These are phyloP conservation scores for Andrena chrysosceles DNA, from an alignment of 2,888 invertebrate genomes.

Conservation along the genomic window DNA sequence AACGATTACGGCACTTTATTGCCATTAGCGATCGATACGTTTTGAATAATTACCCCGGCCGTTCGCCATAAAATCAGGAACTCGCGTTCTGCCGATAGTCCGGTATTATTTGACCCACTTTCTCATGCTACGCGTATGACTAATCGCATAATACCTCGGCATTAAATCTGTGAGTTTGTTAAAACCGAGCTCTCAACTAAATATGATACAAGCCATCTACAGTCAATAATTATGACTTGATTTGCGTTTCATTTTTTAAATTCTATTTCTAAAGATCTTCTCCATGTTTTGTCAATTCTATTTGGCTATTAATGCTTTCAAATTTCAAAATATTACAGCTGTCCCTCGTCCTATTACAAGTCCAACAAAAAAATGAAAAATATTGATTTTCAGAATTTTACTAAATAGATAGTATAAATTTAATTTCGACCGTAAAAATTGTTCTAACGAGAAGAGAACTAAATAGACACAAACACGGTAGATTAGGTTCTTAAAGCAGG, in stretches of 20 bases:
- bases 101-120: constrained; percentile 56
- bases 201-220: not conserved
- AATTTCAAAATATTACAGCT: too few relatives aligned
- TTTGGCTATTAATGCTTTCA: too few relatives aligned
- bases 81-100: constrained; percentile 24
- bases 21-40: constrained; percentile 7
- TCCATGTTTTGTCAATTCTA: not conserved
- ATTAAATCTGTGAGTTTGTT: constrained; percentile 26
- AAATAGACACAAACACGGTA: too few relatives aligned
- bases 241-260: not conserved
- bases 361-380: too few relatives aligned
- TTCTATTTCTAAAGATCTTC: not conserved
- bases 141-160: constrained; percentile 46
- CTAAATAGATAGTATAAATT: too few relatives aligned
- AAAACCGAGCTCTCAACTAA: constrained; percentile 12
- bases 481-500: too few relatives aligned
- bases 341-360: too few relatives aligned
- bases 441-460: too few relatives aligned
- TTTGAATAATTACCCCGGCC: constrained; percentile 36
- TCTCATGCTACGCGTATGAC: constrained; percentile 45
- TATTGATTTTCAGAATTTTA: too few relatives aligned
- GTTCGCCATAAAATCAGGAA: constrained; percentile 41
- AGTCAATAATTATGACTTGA: not conserved
- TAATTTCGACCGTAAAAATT: too few relatives aligned
- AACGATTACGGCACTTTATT: constrained; percentile 13